Percentiles rank a stretch among this genome's conserved stretches.
Evolutionary conservation across 2,797 vertebrate genomes (phyloP).

Genomic region (Sorex maritimensis): DNA sequence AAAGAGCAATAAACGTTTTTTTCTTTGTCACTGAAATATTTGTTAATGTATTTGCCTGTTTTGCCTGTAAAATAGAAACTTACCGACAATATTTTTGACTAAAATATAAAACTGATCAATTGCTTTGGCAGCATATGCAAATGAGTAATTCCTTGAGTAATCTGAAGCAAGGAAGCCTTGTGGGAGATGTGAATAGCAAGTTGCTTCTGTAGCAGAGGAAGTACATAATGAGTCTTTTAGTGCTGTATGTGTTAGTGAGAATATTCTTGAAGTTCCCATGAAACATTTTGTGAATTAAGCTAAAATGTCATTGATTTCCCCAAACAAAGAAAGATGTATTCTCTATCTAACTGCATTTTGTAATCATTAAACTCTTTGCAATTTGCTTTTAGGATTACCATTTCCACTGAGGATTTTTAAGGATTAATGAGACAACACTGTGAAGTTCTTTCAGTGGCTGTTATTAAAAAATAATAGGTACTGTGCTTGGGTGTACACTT

Average conservation of each 20-base stretch:
- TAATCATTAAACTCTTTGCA: constrained; percentile 7
- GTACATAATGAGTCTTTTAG: background rate
- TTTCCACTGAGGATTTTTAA: constrained; percentile 24
- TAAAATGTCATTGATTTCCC: constrained; percentile 41
- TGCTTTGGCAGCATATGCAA: background rate
- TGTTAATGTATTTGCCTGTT: background rate
- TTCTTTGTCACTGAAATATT: background rate
- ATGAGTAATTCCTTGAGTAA: background rate
- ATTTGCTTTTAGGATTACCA: constrained; percentile 36
- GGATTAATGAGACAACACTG: constrained; percentile 22
- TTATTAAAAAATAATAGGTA: background rate
- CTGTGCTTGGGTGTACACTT: background rate
- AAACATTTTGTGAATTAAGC: constrained; percentile 44
- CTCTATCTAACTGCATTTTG: constrained; percentile 51
- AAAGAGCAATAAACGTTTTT: background rate
- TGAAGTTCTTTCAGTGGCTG: background rate
- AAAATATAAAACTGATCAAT: background rate
- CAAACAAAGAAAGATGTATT: constrained; percentile 30
- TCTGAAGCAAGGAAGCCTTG: background rate
- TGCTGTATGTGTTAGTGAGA: background rate
- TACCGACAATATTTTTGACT: background rate
- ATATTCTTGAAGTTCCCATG: background rate
- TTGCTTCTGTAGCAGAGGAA: background rate
- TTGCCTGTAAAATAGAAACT: constrained; percentile 11
- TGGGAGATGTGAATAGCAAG: background rate